These are phyloP conservation scores for Podarcis cretensis DNA, from an alignment of 2,113 vertebrate genomes.

Conservation along the genomic window DNA sequence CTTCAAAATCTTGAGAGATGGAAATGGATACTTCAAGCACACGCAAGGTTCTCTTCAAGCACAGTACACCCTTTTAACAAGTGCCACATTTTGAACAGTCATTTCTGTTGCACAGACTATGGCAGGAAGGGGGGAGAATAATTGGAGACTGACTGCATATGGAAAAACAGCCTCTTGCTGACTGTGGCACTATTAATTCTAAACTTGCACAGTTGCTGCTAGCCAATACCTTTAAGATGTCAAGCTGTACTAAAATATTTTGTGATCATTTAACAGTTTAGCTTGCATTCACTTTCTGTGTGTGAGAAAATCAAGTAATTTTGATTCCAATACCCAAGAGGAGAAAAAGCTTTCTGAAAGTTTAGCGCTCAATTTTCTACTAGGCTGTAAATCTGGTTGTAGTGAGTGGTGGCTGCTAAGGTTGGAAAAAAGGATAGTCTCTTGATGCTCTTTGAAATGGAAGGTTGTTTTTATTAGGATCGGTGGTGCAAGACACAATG, in stretches of 20 bases:
- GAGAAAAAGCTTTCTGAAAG: not conserved
- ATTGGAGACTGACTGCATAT: not conserved
- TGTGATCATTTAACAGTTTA: slow-evolving; percentile 52
- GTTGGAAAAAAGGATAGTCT: not conserved
- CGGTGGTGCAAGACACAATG: not conserved
- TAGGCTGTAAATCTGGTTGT: not conserved
- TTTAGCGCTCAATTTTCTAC: not conserved
- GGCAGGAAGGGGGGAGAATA: not conserved
- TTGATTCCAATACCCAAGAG: not conserved
- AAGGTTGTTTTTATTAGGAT: not conserved
- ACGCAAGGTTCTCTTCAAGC: not conserved
- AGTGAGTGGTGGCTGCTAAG: not conserved
- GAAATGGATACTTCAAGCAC: not conserved
- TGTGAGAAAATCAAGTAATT: not conserved
- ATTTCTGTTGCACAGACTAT: not conserved
- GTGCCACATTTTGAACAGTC: not conserved
- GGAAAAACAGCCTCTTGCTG: not conserved
- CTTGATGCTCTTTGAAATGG: not conserved
- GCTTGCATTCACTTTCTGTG: not conserved
- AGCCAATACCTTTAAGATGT: slow-evolving; percentile 4
- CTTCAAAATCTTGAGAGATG: not conserved
- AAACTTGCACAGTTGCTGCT: not conserved
- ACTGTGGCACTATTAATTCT: slow-evolving; percentile 1
- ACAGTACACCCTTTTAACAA: not conserved
- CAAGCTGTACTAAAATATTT: slow-evolving; percentile 23